phyloP scores from a whole-genome alignment of 2,888 invertebrate genomes.

The Phorcus lineatus region DNA sequence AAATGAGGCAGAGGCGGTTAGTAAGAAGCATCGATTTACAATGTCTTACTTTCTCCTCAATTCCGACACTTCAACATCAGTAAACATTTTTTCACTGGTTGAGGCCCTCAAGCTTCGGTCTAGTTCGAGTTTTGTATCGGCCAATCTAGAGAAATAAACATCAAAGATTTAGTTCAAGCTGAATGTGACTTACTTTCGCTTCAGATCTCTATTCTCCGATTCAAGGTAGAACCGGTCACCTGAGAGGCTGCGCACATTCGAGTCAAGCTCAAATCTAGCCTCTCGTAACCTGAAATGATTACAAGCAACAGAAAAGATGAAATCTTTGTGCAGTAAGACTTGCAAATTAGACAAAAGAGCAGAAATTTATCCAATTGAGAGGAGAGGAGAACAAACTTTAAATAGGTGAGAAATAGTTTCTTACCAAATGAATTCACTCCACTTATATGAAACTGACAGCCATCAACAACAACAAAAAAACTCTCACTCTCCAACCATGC shows the following conservation, averaged over 20 bases:
- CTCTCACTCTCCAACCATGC: too few species aligned
- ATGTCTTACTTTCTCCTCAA: slow-evolving; percentile 70
- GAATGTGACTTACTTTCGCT: slow-evolving; percentile 60
- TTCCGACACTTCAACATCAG: slow-evolving; percentile 70
- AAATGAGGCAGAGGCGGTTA: too few species aligned
- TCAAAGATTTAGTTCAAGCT: too few species aligned
- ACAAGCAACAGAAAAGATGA: background rate
- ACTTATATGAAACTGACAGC: too few species aligned
- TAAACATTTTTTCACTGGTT: slow-evolving; percentile 73
- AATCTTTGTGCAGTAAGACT: too few species aligned
- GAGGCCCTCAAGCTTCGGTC: slow-evolving; percentile 66
- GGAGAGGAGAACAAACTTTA: too few species aligned
- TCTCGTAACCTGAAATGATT: slow-evolving; percentile 56
- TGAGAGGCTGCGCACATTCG: slow-evolving; percentile 8
- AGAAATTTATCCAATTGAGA: too few species aligned
- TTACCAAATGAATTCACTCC: too few species aligned
- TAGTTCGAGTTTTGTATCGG: slow-evolving; percentile 70
- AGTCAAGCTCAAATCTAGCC: slow-evolving; percentile 52
- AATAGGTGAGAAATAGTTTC: too few species aligned
- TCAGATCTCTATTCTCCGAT: slow-evolving; percentile 65
- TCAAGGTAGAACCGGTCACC: slow-evolving; percentile 70
- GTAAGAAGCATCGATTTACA: too few species aligned
- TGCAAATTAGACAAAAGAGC: too few species aligned
- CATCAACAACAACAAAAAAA: too few species aligned
- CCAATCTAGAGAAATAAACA: slow-evolving; percentile 55